Base-by-base conservation (phyloP, 1,140 invertebrate genomes). In the Galleria mellonella region DNA sequence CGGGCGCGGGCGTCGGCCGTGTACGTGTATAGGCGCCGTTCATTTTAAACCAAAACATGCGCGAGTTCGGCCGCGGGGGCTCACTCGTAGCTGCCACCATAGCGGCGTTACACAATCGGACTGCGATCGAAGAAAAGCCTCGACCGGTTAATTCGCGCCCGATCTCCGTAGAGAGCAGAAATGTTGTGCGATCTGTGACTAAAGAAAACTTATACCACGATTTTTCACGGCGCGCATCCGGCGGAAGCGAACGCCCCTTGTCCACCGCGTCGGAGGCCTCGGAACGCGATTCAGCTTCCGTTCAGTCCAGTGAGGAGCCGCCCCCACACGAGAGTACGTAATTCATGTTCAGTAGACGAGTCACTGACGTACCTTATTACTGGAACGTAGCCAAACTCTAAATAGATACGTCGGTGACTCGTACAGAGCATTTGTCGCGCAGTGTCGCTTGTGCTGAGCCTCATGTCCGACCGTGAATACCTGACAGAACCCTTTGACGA, bases 31-130 rank as follows among this genome's bases (percentile, higher is more conserved):
- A 70, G 62, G 66, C 72, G 70, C 47, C 61, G 74, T 58, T 84
- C 79, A 83, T 78, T 83, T 72, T 69, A 61, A 68, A 71, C 53
- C 62, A 75, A 71, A 82, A 75, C 74, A 82, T 86, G 81, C 81
- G 79, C 48, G 78, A 83, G 64, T 65, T 68, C 67, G 67, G 76
- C 69, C 78, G 86, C 69, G 86, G 77, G 58, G 83, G 83, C 62
- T 83, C 83, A 73, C 64, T 86, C 58, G 83, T 86, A 40, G 79
- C 83, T 47, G 79, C 83, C 63, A 86, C 83, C 51, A 85, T 86
- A 62, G 83, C 83, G 48, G 71, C 74, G 47, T 57, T 87, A 48
- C 71, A 86, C 67, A 84, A 72, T 58, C 79, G 79, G 15, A 61
- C 72, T 41, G 53, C 53, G 39, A 55, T 47, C 57, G 74, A 76